A percentile compares a stretch with the other conserved stretches of the same genome.
phyloP scores from a whole-genome alignment of 2,888 invertebrate genomes.

The Drosophila cracens region DNA sequence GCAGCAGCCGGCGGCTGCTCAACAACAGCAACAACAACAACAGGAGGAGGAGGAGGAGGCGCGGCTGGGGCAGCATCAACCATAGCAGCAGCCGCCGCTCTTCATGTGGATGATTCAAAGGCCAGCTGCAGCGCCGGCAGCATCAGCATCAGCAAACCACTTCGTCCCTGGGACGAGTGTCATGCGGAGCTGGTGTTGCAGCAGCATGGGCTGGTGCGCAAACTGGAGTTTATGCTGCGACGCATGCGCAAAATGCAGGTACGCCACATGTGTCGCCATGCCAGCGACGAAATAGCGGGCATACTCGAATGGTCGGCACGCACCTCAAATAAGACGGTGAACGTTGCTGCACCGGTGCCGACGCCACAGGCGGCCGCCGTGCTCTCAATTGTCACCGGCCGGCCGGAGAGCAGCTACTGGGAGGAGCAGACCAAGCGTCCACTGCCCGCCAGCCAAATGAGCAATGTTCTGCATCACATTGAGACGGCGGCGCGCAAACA shows the following conservation, averaged over 20 bases:
- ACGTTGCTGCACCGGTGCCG: conserved; percentile 44
- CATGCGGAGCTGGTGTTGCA: conserved; percentile 79
- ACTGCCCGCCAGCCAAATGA: conserved; percentile 86
- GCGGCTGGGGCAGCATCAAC: conserved; percentile 7
- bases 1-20: conserved; percentile 3
- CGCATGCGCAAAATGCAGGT: conserved; percentile 92
- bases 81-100: conserved; percentile 1
- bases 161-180: conserved; percentile 69
- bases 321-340: conserved; percentile 52
- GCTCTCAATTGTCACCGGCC: conserved; percentile 71
- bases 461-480: conserved; percentile 85
- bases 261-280: conserved; percentile 90
- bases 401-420: conserved; percentile 73
- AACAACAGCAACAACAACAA: conserved; percentile 11
- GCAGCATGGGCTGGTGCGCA: conserved; percentile 87
- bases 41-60: conserved; percentile 2
- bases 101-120: conserved; percentile 30
- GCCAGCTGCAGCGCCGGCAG: conserved; percentile 16
- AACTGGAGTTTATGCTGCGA: conserved; percentile 90
- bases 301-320: conserved; percentile 91
- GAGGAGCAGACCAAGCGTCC: conserved; percentile 85
- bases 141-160: not conserved
- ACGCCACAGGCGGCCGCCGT: conserved; percentile 57
- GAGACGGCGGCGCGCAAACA: conserved; percentile 81
- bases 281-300: conserved; percentile 91